Evolutionary conservation across 2,888 invertebrate species (phyloP).

Genomic region (Cerastis rubricosa): DNA sequence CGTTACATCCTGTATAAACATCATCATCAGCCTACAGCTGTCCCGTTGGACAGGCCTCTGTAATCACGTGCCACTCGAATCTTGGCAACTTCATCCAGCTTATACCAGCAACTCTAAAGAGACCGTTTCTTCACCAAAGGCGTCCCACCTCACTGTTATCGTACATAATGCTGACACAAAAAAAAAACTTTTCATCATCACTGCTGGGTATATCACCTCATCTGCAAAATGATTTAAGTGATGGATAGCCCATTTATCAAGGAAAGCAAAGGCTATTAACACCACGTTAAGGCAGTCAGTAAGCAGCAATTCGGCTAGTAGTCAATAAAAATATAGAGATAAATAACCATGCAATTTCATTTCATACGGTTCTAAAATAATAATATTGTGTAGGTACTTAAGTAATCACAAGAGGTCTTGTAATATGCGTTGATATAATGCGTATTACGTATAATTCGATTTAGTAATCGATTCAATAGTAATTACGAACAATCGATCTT

Average conservation of each 20-base stretch:
- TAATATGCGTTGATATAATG: background rate
- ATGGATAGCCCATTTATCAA: too few species aligned
- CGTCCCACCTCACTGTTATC: too few species aligned
- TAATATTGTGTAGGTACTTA: background rate
- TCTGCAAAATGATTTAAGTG: background rate
- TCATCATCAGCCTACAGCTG: background rate
- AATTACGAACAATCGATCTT: constrained; percentile 3
- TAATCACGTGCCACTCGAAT: background rate
- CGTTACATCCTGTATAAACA: too few species aligned
- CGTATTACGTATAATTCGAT: constrained; percentile 1
- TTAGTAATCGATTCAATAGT: constrained; percentile 11
- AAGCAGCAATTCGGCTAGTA: too few species aligned
- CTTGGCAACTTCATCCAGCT: background rate
- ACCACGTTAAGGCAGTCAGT: too few species aligned
- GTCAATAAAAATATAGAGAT: background rate
- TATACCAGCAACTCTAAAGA: background rate
- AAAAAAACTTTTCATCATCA: background rate
- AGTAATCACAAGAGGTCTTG: too few species aligned
- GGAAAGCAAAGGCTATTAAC: too few species aligned
- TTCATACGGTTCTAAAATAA: background rate
- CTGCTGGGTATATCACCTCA: background rate
- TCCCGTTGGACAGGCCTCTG: background rate
- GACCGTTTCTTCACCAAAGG: too few species aligned
- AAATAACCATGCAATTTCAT: background rate
- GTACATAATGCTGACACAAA: background rate